Evolutionary conservation across 2,888 invertebrate genomes (phyloP), one percentile per base, ranked within the genome.

Genomic region (Patella pellucida): DNA sequence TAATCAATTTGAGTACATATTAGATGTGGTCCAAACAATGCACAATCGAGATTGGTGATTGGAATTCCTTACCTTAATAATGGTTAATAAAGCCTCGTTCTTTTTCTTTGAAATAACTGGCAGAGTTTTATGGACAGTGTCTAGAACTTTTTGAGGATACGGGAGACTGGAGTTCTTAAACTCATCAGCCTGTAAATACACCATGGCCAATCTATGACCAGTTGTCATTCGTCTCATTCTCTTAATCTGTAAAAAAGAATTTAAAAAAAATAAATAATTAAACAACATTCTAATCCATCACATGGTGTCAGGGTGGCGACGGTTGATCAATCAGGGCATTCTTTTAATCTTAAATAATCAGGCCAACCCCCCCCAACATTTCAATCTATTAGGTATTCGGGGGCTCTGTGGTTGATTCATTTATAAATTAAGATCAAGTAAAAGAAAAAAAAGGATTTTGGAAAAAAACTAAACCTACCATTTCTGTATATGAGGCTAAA

Each of bases 41-140:
- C 41, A 52, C n/a, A 67, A n/a, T 9, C 62, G 16, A 7, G 41
- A 27, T 72, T n/a, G 23, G 50, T 19, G 27, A 72, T 23, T 14
- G 15, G 16, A 52, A 71, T 14, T 68, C n/a, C 70, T 27, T 76
- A 89, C 90, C 88, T 90, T 90, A 69, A 90, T 90, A 73, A 90
- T 90, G 16, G 85, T 88, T 5, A 90, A 86, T 9, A 90, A 85
- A 68, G 89, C 88, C 70, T 89, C 89, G 76, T 90, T 90, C 51
- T 86, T 83, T 73, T 88, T 88, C 79, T 87, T 85, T 23, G 90
- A 89, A 19, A 89, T 87, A 41, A 85, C 79, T 1, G 90, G 90
- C 51, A 90, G 83, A 16, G 82, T 82, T 27, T 83, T 81, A 76
- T 85, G 84, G 23, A 90, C 83, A 41, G 84, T 83, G 15, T 82